Percentiles rank a stretch among this genome's conserved stretches.
These are phyloP conservation scores for Argyresthia albistria DNA, from an alignment of 2,888 invertebrate species.

Conservation along the genomic window DNA sequence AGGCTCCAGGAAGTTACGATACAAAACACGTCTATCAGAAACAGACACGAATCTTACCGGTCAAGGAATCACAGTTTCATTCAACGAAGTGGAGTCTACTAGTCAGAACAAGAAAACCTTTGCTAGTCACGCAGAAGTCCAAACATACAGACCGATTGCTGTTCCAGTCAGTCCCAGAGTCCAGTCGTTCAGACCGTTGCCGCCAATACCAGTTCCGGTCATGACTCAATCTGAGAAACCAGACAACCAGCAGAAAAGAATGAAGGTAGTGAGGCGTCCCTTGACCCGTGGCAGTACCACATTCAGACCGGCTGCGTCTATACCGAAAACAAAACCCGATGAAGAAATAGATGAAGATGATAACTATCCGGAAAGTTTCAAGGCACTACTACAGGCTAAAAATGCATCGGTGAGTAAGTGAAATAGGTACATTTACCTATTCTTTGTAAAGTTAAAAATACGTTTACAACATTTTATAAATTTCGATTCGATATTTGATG, in stretches of 20 bases:
- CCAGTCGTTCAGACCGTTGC: slow-evolving; percentile 5
- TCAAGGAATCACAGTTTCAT: slow-evolving; percentile 28
- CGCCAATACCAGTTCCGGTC: slow-evolving; percentile 9
- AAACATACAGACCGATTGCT: slow-evolving; percentile 22
- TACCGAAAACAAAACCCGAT: slow-evolving; percentile 27
- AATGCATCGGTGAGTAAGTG: slow-evolving; percentile 54
- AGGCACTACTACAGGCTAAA: slow-evolving; percentile 75
- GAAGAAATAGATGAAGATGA: slow-evolving; percentile 74
- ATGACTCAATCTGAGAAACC: too few relatives aligned
- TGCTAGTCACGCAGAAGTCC: slow-evolving; percentile 48
- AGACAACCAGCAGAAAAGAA: slow-evolving; percentile 17
- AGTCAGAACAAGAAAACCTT: slow-evolving; percentile 42
- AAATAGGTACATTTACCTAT: too few relatives aligned
- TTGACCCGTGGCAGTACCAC: slow-evolving; percentile 31
- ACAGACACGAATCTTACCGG: slow-evolving; percentile 55
- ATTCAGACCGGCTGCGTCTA: slow-evolving; percentile 24
- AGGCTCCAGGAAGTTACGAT: slow-evolving; percentile 46
- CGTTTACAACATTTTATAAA: too few relatives aligned
- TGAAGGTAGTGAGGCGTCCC: slow-evolving; percentile 43
- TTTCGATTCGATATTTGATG: too few relatives aligned
- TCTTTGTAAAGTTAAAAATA: too few relatives aligned
- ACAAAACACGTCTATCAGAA: slow-evolving; percentile 41
- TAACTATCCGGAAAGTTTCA: slow-evolving; percentile 78
- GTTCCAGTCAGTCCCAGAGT: slow-evolving; percentile 37
- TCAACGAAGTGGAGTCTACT: slow-evolving; percentile 36